Evolutionary conservation across 2,797 vertebrate species (phyloP).

Genomic region (Sebastes alutus): DNA sequence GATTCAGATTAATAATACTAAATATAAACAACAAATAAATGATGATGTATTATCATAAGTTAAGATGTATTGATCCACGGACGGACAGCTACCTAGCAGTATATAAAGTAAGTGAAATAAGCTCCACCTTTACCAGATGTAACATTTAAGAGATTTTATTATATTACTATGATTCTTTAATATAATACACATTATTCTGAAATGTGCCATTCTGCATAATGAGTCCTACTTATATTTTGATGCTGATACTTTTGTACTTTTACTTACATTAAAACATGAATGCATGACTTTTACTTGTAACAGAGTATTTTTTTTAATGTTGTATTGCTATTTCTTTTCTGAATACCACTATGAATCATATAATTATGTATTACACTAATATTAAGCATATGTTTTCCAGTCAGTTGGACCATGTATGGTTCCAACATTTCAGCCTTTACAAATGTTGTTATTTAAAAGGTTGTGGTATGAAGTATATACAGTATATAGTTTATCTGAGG

Average conservation of each 20-base stretch:
- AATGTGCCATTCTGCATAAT: background rate
- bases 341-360: background rate
- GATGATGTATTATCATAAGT: no score
- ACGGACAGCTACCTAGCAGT: no score
- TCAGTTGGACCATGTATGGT: background rate
- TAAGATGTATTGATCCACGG: no score
- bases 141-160: background rate
- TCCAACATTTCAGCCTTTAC: background rate
- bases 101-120: background rate
- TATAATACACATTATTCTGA: background rate
- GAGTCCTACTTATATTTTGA: background rate
- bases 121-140: background rate
- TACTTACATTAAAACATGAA: background rate
- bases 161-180: background rate
- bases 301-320: background rate
- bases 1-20: no score
- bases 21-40: no score
- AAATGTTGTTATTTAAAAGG: background rate
- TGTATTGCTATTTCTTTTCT: background rate
- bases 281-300: background rate
- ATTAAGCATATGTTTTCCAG: background rate
- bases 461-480: background rate
- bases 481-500: background rate
- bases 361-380: background rate
- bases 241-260: background rate